phyloP scores from a whole-genome alignment of 1,140 invertebrate species.

The Scylla paramamosain region DNA sequence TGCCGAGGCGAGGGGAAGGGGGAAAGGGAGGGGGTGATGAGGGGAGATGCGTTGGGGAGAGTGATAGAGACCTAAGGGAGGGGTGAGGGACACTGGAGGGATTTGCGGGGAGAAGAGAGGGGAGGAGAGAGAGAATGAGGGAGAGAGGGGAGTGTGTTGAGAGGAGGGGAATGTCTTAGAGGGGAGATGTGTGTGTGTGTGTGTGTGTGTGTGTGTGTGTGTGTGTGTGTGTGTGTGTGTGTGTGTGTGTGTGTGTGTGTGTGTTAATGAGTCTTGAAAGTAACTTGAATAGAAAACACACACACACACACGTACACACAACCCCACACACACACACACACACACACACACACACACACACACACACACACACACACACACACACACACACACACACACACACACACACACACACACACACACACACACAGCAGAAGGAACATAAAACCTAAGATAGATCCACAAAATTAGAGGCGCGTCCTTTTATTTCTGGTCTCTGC shows the following conservation, averaged over 20 bases:
- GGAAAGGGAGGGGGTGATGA: not conserved
- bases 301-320: conserved; percentile 43
- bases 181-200: not conserved
- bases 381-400: conserved; percentile 31
- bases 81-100: not conserved
- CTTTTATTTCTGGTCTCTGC: not conserved
- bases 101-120: not conserved
- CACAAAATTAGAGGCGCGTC: not conserved
- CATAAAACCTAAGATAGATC: not conserved
- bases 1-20: not conserved
- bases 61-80: not conserved
- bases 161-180: not conserved
- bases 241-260: not conserved
- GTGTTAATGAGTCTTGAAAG: not conserved
- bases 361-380: conserved; percentile 43
- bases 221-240: not conserved
- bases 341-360: conserved; percentile 44
- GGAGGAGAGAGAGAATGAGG: not conserved
- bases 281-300: not conserved
- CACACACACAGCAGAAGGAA: not conserved
- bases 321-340: conserved; percentile 31
- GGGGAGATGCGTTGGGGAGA: not conserved
- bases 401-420: conserved; percentile 22
- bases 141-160: not conserved
- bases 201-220: not conserved